Evolutionary conservation across 2,888 invertebrate species (phyloP).

Genomic region (Tiliacea aurago): DNA sequence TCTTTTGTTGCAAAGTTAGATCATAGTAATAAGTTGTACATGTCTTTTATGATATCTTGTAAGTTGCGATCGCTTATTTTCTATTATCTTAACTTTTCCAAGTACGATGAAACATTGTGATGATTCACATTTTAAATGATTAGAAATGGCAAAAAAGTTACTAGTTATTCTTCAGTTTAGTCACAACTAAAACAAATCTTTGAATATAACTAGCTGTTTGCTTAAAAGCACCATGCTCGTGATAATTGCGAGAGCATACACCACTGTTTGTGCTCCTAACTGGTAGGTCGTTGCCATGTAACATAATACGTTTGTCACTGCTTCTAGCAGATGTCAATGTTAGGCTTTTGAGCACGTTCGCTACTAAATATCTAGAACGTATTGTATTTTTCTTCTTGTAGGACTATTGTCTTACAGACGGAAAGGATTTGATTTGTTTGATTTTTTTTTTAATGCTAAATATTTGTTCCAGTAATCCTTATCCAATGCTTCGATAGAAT

Average conservation of each 20-base stretch:
- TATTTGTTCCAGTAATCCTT: not conserved
- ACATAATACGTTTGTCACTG: slow-evolving; percentile 56
- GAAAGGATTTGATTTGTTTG: not conserved
- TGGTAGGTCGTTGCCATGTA: slow-evolving; percentile 60
- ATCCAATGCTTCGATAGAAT: not conserved
- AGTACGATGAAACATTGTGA: slow-evolving; percentile 13
- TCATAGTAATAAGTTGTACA: slow-evolving; percentile 30
- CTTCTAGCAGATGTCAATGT: slow-evolving; percentile 51
- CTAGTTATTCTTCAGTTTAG: slow-evolving; percentile 20
- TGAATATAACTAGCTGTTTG: slow-evolving; percentile 42
- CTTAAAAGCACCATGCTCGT: slow-evolving; percentile 48
- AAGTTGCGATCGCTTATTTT: slow-evolving; percentile 14
- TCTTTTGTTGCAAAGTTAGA: slow-evolving; percentile 53
- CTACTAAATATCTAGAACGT: slow-evolving; percentile 9
- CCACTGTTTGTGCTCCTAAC: slow-evolving; percentile 43
- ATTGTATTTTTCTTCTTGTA: slow-evolving; percentile 14
- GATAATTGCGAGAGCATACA: slow-evolving; percentile 60
- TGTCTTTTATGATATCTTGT: slow-evolving; percentile 16
- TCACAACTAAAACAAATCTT: slow-evolving; percentile 44
- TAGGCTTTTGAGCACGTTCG: slow-evolving; percentile 58
- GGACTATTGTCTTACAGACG: not conserved
- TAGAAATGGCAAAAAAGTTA: not conserved
- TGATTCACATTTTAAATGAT: slow-evolving; percentile 6
- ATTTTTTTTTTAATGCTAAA: too few species aligned
- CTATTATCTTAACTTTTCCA: slow-evolving; percentile 16